Evolutionary conservation across 2,888 invertebrate species (phyloP).

Genomic region (Empis livida): DNA sequence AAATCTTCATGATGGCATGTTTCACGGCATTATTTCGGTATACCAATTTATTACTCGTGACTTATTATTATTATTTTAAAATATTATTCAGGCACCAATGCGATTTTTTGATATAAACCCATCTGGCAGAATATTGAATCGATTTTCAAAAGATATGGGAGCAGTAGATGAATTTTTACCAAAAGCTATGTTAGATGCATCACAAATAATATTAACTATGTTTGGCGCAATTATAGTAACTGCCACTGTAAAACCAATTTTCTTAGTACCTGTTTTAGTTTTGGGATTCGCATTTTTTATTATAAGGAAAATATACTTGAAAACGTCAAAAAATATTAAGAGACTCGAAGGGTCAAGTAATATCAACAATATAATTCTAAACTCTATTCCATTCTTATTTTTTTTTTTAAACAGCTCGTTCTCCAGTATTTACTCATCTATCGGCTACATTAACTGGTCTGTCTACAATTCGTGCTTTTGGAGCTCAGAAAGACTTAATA

Average conservation of each 20-base stretch:
- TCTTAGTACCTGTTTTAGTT: slow-evolving; percentile 44
- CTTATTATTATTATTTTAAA: not conserved
- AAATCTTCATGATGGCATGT: slow-evolving; percentile 58
- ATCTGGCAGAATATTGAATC: slow-evolving; percentile 57
- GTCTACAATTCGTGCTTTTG: slow-evolving; percentile 58
- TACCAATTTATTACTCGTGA: not conserved
- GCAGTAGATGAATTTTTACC: slow-evolving; percentile 66
- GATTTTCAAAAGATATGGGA: slow-evolving; percentile 80
- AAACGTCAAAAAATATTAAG: slow-evolving; percentile 56
- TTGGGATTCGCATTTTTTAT: slow-evolving; percentile 44
- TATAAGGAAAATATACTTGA: slow-evolving; percentile 49
- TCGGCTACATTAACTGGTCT: slow-evolving; percentile 62
- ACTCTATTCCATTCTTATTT: not conserved
- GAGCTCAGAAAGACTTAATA: slow-evolving; percentile 49
- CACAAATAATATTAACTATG: slow-evolving; percentile 40
- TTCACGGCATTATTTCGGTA: slow-evolving; percentile 34
- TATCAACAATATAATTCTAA: too few relatives aligned
- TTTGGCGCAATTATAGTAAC: slow-evolving; percentile 48
- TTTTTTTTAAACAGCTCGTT: slow-evolving; percentile 43
- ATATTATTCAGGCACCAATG: slow-evolving; percentile 37
- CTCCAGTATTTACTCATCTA: slow-evolving; percentile 68
- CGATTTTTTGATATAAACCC: slow-evolving; percentile 77
- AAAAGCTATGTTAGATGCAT: slow-evolving; percentile 51
- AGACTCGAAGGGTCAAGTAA: slow-evolving; percentile 49
- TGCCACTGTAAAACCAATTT: slow-evolving; percentile 46